These are phyloP conservation scores for Piaya cayana DNA, from an alignment of 2,113 vertebrate species.

Conservation along the genomic window DNA sequence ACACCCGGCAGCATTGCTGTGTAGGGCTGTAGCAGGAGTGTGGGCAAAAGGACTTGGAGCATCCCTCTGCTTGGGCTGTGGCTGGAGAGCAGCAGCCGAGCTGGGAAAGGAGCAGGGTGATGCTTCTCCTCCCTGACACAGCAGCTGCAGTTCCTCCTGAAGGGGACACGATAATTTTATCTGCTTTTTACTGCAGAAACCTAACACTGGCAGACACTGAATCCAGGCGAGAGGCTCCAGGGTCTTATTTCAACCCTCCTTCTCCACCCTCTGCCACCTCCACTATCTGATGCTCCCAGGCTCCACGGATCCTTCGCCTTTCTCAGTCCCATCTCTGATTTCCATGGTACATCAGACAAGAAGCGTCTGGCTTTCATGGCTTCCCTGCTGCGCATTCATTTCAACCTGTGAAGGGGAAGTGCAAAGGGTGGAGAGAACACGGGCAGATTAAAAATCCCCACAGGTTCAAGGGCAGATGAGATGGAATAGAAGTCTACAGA, in stretches of 20 bases:
- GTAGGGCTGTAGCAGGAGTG: neutral
- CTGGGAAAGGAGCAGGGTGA: neutral
- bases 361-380: neutral
- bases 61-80: neutral
- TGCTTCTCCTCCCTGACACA: fast-evolving
- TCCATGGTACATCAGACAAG: neutral
- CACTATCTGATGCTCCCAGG: constrained; percentile 15
- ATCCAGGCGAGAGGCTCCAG: neutral
- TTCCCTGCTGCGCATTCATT: neutral
- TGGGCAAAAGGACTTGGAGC: fast-evolving
- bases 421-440: neutral
- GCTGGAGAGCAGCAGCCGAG: neutral
- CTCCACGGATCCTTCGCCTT: neutral
- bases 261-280: neutral
- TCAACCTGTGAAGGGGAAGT: neutral
- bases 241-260: neutral
- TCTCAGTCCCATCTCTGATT: constrained; percentile 10
- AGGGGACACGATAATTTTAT: neutral
- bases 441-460: neutral
- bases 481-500: neutral
- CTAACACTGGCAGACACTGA: neutral
- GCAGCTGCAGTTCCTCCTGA: neutral
- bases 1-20: too few species aligned
- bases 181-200: neutral
- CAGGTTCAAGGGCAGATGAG: neutral